phyloP scores from a whole-genome alignment of 2,888 invertebrate genomes.

The Drosophila differens region DNA sequence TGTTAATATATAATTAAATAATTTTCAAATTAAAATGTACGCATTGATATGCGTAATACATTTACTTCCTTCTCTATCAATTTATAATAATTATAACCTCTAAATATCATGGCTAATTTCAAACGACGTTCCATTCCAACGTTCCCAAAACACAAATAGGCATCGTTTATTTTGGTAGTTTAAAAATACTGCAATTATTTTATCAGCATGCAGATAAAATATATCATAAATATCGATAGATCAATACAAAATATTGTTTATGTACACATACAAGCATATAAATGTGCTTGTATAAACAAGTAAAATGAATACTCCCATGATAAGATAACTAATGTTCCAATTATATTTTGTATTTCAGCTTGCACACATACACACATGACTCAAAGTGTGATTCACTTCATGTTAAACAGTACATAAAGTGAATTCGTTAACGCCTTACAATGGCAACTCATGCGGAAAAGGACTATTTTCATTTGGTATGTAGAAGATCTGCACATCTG shows the following conservation, averaged over 20 bases:
- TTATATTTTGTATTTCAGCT: constrained; percentile 47
- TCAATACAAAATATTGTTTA: constrained; percentile 27
- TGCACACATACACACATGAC: constrained; percentile 30
- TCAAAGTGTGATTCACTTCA: constrained; percentile 47
- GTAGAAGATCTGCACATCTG: constrained; percentile 45
- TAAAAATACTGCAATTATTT: constrained; percentile 16
- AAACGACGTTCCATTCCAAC: background rate
- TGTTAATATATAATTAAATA: background rate
- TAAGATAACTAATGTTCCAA: constrained; percentile 57
- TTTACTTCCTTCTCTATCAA: background rate
- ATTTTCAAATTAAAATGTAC: background rate
- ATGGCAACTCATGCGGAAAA: constrained; percentile 71
- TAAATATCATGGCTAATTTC: background rate
- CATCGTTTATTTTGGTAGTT: background rate
- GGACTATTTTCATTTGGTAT: constrained; percentile 70
- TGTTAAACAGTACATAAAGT: constrained; percentile 34
- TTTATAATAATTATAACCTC: background rate
- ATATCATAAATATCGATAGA: constrained; percentile 31
- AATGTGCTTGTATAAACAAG: constrained; percentile 49
- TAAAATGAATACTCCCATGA: constrained; percentile 48
- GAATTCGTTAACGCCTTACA: constrained; percentile 23
- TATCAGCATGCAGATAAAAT: background rate
- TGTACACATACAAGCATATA: constrained; percentile 20
- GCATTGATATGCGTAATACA: background rate
- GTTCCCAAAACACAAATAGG: background rate